Base-by-base conservation (phyloP, 2,113 vertebrate species). In the Datnioides undecimradiatus region DNA sequence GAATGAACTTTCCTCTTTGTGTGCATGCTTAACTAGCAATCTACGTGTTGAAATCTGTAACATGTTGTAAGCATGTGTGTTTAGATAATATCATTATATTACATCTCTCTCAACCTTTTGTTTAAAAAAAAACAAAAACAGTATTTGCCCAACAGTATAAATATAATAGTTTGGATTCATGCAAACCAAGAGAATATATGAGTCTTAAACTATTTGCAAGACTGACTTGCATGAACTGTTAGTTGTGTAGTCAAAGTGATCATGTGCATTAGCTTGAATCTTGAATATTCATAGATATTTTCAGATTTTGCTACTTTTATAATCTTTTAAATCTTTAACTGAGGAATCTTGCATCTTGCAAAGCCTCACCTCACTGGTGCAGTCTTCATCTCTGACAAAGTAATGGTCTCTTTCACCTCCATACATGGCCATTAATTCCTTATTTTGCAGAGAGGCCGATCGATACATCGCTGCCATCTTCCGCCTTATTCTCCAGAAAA, bases 351-450 rank as follows among this genome's bases (percentile, higher is more conserved):
- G 10, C 7, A 13, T 69, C 25, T 52, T 49, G n/a, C 16, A 55
- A 27, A 58, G 27, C 52, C 86, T 86, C 64, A 92, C 91, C 91
- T 93, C 91, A 31, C 75, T 67, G 76, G n/a, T 51, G 5, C 55
- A 70, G 57, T 84, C 88, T 7, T 90, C 83, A 5, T 90, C 86
- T 49, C 60, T 64, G 58, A 38, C 48, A 54, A 31, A 78, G 65
- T 52, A 55, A 9, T 17, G 21, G 19, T 88, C 79, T 54, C 52
- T 31, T 12, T 87, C 80, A 2, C 21, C 67, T 83, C 67, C 86
- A 27, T 79, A 92, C 67, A 90, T 40, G 68, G 87, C 76, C 80
- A 86, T 65, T 19, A 91, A 19, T 38, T 91, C 87, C 40, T 72
- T 73, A 38, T 84, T 79, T 34, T 80, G 76, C 81, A 92, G 69